Percentiles rank a stretch among this genome's conserved stretches.
phyloP scores from a whole-genome alignment of 2,797 vertebrate genomes.

The Xenentodon cancila region DNA sequence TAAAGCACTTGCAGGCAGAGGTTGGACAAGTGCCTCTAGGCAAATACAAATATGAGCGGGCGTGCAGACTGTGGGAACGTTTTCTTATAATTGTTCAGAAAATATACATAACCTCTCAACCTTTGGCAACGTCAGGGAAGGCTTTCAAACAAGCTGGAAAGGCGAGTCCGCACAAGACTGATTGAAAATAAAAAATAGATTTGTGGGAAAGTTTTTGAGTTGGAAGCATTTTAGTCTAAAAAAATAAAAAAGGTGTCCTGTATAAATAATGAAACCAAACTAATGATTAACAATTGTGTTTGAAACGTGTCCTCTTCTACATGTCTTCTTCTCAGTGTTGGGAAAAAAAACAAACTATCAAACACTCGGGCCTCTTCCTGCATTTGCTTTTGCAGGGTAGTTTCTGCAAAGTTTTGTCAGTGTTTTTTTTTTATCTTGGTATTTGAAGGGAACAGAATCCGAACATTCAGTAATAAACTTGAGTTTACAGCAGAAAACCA shows the following conservation, averaged over 20 bases:
- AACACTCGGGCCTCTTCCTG: no score
- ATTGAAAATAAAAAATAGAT: constrained; percentile 17
- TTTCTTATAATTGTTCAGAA: no score
- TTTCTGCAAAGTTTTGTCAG: constrained; percentile 3
- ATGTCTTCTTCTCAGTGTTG: no score
- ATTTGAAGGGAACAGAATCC: constrained; percentile 17
- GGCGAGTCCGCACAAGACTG: neutral
- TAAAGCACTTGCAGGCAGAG: constrained; percentile 7
- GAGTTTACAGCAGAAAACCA: constrained; percentile 11
- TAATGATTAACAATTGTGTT: constrained; percentile 10
- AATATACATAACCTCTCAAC: constrained; percentile 16
- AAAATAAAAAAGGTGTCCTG: constrained; percentile 5
- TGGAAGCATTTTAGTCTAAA: constrained; percentile 3
- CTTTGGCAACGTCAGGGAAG: constrained; percentile 15
- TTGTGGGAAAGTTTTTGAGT: constrained; percentile 3
- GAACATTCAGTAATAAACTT: neutral
- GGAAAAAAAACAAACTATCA: no score
- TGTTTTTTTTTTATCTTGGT: constrained; percentile 23
- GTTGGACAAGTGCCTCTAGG: constrained; percentile 20
- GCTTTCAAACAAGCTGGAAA: constrained; percentile 7
- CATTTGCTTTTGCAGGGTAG: constrained; percentile 2
- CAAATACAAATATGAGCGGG: constrained; percentile 33
- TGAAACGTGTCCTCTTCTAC: neutral
- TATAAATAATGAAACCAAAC: constrained; percentile 10
- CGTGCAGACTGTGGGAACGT: constrained; percentile 5